Percentiles rank a stretch among this genome's conserved stretches.
These are phyloP conservation scores for Rhadinocentrus ornatus DNA, from an alignment of 2,797 vertebrate species.

Conservation along the genomic window DNA sequence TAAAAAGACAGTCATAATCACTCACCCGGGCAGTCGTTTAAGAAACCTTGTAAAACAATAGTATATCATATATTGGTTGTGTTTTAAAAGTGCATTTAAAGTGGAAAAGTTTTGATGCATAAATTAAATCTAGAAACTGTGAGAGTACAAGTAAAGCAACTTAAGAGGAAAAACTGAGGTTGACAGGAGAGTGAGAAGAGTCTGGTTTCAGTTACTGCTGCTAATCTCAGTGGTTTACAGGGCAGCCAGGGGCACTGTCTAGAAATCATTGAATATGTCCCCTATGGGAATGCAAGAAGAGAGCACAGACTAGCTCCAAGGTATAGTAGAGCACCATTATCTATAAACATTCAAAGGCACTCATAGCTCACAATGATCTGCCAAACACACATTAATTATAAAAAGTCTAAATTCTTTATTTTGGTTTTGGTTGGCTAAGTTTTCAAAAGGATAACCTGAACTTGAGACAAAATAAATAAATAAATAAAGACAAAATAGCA, in stretches of 20 bases:
- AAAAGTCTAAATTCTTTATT: neutral
- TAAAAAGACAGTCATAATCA: neutral
- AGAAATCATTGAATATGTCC: slow-evolving; percentile 55
- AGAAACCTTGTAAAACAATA: slow-evolving; percentile 15
- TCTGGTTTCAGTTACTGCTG: slow-evolving; percentile 35
- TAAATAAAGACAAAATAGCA: slow-evolving; percentile 1
- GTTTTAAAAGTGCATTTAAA: neutral
- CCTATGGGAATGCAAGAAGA: slow-evolving; percentile 46
- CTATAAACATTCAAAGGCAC: neutral
- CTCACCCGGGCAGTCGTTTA: neutral
- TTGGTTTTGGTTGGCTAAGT: slow-evolving; percentile 3
- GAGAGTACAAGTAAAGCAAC: slow-evolving; percentile 22
- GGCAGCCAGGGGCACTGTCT: slow-evolving; percentile 55
- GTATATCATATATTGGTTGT: neutral
- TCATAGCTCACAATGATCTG: neutral
- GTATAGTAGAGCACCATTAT: slow-evolving; percentile 15
- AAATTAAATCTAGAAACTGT: slow-evolving; percentile 8
- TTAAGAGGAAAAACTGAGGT: slow-evolving; percentile 43
- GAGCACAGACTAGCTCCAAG: slow-evolving; percentile 32
- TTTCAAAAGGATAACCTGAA: neutral
- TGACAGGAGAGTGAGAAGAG: slow-evolving; percentile 28
- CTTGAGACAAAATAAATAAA: neutral
- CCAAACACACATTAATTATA: neutral
- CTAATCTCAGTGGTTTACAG: slow-evolving; percentile 50
- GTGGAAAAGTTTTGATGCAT: slow-evolving; percentile 26